Evolutionary conservation across 2,888 invertebrate genomes (phyloP), one percentile per base, ranked within the genome.

Genomic region (Agrotis ipsilon): DNA sequence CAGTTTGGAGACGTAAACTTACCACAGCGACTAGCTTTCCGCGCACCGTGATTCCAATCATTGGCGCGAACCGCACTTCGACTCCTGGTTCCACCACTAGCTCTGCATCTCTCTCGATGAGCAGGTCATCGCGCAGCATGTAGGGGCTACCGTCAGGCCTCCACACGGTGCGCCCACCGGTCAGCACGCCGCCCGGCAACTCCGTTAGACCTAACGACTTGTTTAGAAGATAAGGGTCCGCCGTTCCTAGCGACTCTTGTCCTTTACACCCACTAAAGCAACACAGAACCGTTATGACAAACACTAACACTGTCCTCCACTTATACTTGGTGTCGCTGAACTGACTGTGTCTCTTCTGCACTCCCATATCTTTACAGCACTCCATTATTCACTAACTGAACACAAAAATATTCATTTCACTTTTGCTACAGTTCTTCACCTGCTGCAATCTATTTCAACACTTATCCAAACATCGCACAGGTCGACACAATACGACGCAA

Each of bases 1-100:
- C 57, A 57, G 16, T 55, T 71, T 69, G 55, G 21, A 70, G 60
- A 58, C 32, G 73, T 58, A 39, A 71, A 97, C 97, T 97, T 96
- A 99, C 99, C 97, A 98, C 97, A 68, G 99, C 99, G 72, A 97
- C 97, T 45, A 99, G 96, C 82, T 98, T 97, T 85, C 99, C 99
- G 88, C 98, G 97, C 58, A 99, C 98, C 43, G 98, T 99, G 89
- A 99, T 97, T 78, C 99, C 99, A 86, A 98, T 97, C 96, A 99
- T 98, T 3, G 99, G 98, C 7, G 98, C 98, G 93, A 99, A 99
- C 85, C 98, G 97, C 67, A 99, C 96, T 87, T 98, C 98, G 0
- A 99, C 99, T 39, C 99, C 99, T 18, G 99, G 97, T 91, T 99
- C 98, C 72, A 99, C 97, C 67, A 98, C 96, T 86, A 99, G 95